Evolutionary conservation across 2,888 invertebrate species (phyloP), one percentile per base, ranked within the genome.

Genomic region (Phania funesta): DNA sequence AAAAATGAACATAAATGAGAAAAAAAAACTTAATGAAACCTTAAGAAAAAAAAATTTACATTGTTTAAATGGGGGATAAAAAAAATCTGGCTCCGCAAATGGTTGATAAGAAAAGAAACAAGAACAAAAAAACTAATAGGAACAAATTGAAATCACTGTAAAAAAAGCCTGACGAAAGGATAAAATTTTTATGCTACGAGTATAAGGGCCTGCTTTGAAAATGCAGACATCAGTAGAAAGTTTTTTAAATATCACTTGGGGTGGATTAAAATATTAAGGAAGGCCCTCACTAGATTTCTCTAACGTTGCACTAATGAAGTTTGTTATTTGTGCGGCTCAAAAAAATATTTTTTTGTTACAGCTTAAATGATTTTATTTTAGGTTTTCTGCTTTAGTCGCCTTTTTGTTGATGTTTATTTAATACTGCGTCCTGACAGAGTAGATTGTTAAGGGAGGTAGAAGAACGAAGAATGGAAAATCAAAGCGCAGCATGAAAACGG

Each of bases 1-100:
- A 64, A 74, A 54, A 74, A 73, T 35, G 11, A 58, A 58, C 32
- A 58, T 22, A n/a, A n/a, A n/a, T n/a, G 46, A 58, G 48, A 6
- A 16, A 70, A 58, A 52, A 58, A 48, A n/a, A 24, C 48, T 6
- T 58, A 70, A 50, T 52, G 13, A 48, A 74, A 74, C n/a, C n/a
- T 3, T 18, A 35, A 35, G 35, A 24, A 35, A 20, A 38, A n/a
- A 50, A 41, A n/a, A n/a, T 41, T 9, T 16, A 16, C n/a, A 32
- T 68, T 77, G 62, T 64, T 52, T 60, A 24, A 65, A 44, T 60
- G 41, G 46, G 20, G 38, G n/a, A 22, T 6, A 46, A 44, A 44
- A 62, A 46, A 32, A 44, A n/a, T 50, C 60, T 13, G 41, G 9
- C 44, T 76, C 32, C 26, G 26, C 48, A 70, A 77, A 70, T 68